These are phyloP conservation scores for Ormyrus rosae DNA, from an alignment of 2,888 invertebrate genomes.

Conservation along the genomic window DNA sequence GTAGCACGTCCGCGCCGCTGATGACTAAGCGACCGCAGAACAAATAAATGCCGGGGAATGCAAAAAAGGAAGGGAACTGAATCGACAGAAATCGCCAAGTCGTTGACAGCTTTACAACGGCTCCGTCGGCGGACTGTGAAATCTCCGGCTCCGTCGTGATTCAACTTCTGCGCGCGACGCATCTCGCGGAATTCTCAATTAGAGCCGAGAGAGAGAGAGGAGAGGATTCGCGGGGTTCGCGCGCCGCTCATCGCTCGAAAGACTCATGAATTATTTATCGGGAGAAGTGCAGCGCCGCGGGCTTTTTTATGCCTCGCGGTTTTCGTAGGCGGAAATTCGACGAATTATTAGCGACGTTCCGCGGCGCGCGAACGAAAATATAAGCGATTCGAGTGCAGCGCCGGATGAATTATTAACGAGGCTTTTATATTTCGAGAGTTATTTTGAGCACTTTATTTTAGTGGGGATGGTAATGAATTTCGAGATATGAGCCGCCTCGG, in stretches of 20 bases:
- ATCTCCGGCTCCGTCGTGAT: constrained; percentile 8
- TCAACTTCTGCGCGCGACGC: constrained; percentile 7
- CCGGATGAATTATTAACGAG: no score
- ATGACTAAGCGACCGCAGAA: neutral
- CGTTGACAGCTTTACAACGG: neutral
- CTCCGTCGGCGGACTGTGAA: neutral
- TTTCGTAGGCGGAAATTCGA: constrained; percentile 12
- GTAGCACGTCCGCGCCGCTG: neutral
- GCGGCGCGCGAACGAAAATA: no score
- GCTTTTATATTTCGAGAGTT: no score
- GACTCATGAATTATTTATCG: constrained; percentile 15
- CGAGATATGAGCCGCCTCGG: no score
- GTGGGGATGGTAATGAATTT: no score
- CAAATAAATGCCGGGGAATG: no score
- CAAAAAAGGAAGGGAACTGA: neutral
- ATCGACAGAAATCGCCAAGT: neutral
- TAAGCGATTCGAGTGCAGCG: no score
- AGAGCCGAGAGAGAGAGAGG: neutral
- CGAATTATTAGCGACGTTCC: neutral
- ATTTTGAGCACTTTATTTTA: no score
- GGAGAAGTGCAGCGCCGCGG: neutral
- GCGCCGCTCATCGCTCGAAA: neutral
- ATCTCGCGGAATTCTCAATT: constrained; percentile 23
- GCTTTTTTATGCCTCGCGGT: neutral
- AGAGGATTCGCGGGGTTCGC: neutral